Evolutionary conservation across 2,888 invertebrate species (phyloP), one percentile per base, ranked within the genome.

Genomic region (Crematogaster levior): DNA sequence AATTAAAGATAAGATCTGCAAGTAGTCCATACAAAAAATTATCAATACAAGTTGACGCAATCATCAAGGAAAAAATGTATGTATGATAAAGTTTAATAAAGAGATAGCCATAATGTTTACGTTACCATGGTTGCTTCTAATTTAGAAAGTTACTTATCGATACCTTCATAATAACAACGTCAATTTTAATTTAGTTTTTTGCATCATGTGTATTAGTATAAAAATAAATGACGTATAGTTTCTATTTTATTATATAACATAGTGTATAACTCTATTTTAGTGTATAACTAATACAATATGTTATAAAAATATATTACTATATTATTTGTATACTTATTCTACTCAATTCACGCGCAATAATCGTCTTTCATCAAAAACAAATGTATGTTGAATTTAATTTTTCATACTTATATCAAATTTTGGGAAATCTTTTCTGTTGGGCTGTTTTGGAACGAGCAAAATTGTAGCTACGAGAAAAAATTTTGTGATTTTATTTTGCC

Each of bases 401-500:
- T 72, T 72, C 1, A 72, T 21, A 40, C n/a, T 43, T 72, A n/a
- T 7, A 3, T 18, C 1, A 6, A 21, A 46, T 1, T 65, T 46
- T 18, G 18, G 21, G 24, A 21, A n/a, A 3, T 21, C 6, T 40
- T 68, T 27, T 30, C 10, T 40, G n/a, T 53, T 40, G 5, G 7
- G 12, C 12, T 12, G 30, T 18, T 60, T 51, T 43, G n/a, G 1
- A 37, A 30, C 6, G 21, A 21, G 21, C 1, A 43, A 51, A 30
- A 43, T 53, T 40, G 10, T 7, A 53, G 2, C 5, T 21, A 30
- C 30, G 61, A 51, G 21, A 43, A 72, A 61, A 34, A 21, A 63
- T 63, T 56, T 30, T 9, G 37, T 37, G n/a, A 61, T 21, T 43
- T 61, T 68, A 82, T 61, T 68, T 46, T n/a, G 46, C 12, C 7